These are phyloP conservation scores for Scrobipalpa costella DNA, from an alignment of 2,888 invertebrate species.

Conservation along the genomic window DNA sequence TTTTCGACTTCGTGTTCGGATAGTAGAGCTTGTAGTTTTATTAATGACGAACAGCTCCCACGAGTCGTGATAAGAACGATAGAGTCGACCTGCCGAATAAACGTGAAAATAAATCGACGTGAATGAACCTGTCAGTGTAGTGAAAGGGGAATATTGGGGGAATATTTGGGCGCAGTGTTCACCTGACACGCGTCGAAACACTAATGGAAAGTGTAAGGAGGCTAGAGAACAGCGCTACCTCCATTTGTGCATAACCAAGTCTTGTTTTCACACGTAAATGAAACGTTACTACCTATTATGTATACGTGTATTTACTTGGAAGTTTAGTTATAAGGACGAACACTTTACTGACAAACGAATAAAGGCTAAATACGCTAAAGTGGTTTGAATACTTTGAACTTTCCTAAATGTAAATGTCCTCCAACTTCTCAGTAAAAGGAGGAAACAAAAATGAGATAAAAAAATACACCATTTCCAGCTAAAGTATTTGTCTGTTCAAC, in stretches of 20 bases:
- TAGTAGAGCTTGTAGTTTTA: constrained; percentile 33
- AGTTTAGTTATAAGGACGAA: background rate
- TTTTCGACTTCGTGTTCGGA: background rate
- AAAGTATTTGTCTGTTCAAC: background rate
- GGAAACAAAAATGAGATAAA: background rate
- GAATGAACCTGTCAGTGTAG: constrained; percentile 30
- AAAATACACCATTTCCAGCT: background rate
- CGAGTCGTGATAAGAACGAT: constrained; percentile 43
- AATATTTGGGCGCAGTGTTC: constrained; percentile 36
- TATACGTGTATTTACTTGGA: background rate
- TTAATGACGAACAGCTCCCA: constrained; percentile 48
- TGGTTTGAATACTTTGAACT: background rate
- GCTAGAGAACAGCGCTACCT: constrained; percentile 24
- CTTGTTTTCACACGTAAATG: constrained; percentile 25
- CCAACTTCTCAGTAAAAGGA: background rate
- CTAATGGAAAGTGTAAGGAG: constrained; percentile 41
- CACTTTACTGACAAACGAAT: background rate
- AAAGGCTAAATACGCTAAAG: background rate
- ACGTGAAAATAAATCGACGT: constrained; percentile 43
- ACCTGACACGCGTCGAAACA: constrained; percentile 34
- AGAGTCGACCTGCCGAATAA: constrained; percentile 32
- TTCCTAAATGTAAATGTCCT: background rate
- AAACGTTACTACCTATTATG: background rate
- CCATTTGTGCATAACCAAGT: constrained; percentile 16
- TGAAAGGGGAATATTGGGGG: constrained; percentile 37